Base-by-base conservation (phyloP, 2,888 invertebrate genomes). In the Smittia sp. region DNA sequence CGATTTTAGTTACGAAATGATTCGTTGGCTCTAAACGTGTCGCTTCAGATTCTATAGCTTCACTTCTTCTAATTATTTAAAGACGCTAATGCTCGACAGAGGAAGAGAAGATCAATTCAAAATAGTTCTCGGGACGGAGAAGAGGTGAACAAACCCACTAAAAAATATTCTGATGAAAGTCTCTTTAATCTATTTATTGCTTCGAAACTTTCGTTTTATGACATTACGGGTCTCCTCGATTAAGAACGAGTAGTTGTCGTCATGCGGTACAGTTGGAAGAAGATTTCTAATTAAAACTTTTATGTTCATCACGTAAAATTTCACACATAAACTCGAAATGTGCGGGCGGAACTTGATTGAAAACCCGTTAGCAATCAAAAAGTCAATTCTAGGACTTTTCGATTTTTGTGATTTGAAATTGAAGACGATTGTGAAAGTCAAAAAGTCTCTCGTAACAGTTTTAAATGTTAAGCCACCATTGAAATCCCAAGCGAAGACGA, bases 101-200 rank as follows among this genome's bases (percentile, higher is more conserved):
- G 15, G 15, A 46, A 46, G 15, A 15, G 11, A 11, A 46, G 46
- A 7, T 9, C 58, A 58, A n/a, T 67, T 46, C 24, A 13, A 67
- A 18, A 66, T 46, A 6, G 52, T 46, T 46, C 13, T 58, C 18
- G 20, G 18, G 6, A 18, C 58, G 22, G 52, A 18, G 32, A 32
- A 32, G 32, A 54, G 69, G 52, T 69, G 24, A 69, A 69, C 32
- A 69, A 69, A 69, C 69, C 69, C 69, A 69, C 69, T 69, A 69
- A 69, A 69, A 32, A 69, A 69, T 69, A 69, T 69, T 69, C 52
- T 54, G 69, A 69, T 52, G 69, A 69, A 69, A 46, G 54, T 69
- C 69, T 69, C 18, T 54, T 54, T 54, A 52, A 54, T 69, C 69
- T 69, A 41, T 69, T 69, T 69, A 69, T 69, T 69, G 69, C 69